Evolutionary conservation across 2,888 invertebrate genomes (phyloP).

Genomic region (Orthosia gothica): DNA sequence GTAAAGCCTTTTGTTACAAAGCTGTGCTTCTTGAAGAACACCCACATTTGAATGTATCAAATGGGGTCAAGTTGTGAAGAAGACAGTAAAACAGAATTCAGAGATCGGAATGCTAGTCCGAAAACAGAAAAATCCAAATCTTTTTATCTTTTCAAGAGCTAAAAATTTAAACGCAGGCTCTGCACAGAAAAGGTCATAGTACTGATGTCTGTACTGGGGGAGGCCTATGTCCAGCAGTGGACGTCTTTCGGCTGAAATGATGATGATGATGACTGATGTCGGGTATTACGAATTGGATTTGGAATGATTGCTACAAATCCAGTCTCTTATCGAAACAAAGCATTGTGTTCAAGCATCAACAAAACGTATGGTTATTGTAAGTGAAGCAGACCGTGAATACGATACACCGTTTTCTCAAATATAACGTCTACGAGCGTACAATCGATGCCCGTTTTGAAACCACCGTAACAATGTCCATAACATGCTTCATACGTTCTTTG

Average conservation of each 20-base stretch:
- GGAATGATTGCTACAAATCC: not conserved
- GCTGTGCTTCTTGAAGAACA: not conserved
- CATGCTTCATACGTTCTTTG: slow-evolving; percentile 56
- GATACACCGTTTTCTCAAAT: slow-evolving; percentile 62
- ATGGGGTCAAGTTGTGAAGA: not conserved
- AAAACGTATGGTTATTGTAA: slow-evolving; percentile 18
- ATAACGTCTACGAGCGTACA: slow-evolving; percentile 52
- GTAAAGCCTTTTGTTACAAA: not conserved
- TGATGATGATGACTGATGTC: too few species aligned
- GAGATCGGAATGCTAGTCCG: not conserved
- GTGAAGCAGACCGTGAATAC: slow-evolving; percentile 28
- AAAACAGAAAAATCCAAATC: not conserved
- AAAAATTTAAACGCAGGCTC: not conserved
- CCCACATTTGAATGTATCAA: not conserved
- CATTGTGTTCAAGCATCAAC: slow-evolving; percentile 3
- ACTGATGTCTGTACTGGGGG: too few species aligned
- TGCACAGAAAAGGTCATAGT: not conserved
- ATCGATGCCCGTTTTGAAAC: slow-evolving; percentile 63
- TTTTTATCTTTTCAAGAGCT: not conserved
- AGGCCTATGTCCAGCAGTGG: too few species aligned
- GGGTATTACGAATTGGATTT: not conserved
- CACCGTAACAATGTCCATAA: slow-evolving; percentile 67
- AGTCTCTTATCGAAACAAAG: slow-evolving; percentile 9
- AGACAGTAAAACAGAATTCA: not conserved
- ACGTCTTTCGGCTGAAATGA: too few species aligned